A percentile compares a stretch with the other conserved stretches of the same genome.
Evolutionary conservation across 2,888 invertebrate genomes (phyloP).

Genomic region (Clitarchus hookeri): DNA sequence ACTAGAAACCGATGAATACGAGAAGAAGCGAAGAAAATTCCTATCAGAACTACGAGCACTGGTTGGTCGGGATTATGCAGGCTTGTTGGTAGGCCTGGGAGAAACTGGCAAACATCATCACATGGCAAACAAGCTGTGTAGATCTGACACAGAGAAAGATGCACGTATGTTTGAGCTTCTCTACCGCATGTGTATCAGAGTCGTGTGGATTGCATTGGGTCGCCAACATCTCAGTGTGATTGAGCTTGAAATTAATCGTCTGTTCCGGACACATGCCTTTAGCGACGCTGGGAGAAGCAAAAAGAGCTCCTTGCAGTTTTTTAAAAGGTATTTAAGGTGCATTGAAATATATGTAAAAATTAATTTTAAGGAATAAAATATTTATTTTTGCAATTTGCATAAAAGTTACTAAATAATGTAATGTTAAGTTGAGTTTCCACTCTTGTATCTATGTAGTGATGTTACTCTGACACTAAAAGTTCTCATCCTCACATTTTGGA

Average conservation of each 20-base stretch:
- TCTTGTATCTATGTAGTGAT: no score
- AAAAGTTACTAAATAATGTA: no score
- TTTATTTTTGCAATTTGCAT: no score
- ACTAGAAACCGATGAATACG: background rate
- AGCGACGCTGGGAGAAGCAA: background rate
- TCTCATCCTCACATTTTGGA: no score
- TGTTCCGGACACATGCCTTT: background rate
- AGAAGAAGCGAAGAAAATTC: background rate
- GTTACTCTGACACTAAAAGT: no score
- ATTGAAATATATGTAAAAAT: no score
- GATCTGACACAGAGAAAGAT: background rate
- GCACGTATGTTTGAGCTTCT: background rate
- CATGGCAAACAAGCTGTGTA: background rate
- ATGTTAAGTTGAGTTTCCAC: no score
- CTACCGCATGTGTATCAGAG: background rate
- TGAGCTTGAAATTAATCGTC: background rate
- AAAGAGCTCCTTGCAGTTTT: background rate
- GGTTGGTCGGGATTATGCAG: constrained; percentile 16
- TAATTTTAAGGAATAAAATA: no score
- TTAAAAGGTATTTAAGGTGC: background rate
- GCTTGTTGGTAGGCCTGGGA: background rate
- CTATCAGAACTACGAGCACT: background rate
- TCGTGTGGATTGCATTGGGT: constrained; percentile 1
- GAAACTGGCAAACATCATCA: background rate
- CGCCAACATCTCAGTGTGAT: background rate